phyloP scores from a whole-genome alignment of 2,113 vertebrate genomes.

The Trematomus loennbergii region DNA sequence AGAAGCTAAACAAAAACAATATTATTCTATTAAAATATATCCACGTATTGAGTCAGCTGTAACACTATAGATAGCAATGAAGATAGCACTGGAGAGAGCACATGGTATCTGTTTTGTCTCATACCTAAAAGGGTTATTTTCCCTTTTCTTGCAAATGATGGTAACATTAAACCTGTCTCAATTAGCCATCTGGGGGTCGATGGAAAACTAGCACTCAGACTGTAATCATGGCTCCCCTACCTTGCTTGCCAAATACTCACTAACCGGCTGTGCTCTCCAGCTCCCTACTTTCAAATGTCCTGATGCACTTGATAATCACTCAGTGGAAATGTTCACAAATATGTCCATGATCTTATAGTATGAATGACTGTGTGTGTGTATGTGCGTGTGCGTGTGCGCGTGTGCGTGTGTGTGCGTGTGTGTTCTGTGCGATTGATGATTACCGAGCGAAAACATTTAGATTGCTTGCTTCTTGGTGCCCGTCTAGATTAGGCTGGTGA shows the following conservation, averaged over 20 bases:
- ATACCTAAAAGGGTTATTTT: conserved; percentile 45
- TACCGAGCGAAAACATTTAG: conserved; percentile 74
- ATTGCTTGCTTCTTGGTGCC: conserved; percentile 70
- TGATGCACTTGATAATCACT: conserved; percentile 69
- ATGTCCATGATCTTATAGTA: conserved; percentile 33
- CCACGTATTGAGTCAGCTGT: not conserved
- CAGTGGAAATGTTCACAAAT: conserved; percentile 62
- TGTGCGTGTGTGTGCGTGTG: conserved; percentile 1
- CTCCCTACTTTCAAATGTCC: conserved; percentile 68
- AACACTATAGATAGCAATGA: too few relatives aligned
- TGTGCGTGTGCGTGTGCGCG: conserved; percentile 2
- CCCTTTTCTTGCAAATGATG: conserved; percentile 50
- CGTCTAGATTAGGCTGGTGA: conserved; percentile 68
- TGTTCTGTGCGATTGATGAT: conserved; percentile 55
- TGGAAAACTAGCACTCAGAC: conserved; percentile 63
- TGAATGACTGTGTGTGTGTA: conserved; percentile 29
- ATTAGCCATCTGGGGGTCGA: conserved; percentile 73
- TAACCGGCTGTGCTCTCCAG: conserved; percentile 61
- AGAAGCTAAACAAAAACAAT: not conserved
- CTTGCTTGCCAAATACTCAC: conserved; percentile 66
- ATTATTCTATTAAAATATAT: not conserved
- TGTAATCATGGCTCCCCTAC: conserved; percentile 64
- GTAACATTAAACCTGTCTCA: conserved; percentile 63
- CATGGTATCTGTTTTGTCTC: conserved; percentile 21
- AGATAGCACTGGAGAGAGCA: too few relatives aligned